Evolutionary conservation across 2,888 invertebrate genomes (phyloP).

Genomic region (Hyles lineata): DNA sequence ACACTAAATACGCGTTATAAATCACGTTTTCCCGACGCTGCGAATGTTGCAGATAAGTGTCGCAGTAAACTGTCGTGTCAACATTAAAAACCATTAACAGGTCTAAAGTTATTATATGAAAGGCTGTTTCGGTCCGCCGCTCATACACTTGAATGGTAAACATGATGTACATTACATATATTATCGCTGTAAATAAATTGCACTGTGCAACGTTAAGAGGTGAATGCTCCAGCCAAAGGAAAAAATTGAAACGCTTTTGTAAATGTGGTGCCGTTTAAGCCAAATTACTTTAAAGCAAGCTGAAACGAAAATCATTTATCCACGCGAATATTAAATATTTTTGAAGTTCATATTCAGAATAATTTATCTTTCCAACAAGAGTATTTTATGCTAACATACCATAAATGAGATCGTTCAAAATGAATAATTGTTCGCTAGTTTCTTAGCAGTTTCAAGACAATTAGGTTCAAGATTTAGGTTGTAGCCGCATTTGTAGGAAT

Average conservation of each 20-base stretch:
- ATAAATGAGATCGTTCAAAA: too few relatives aligned
- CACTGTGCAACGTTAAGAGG: slow-evolving; percentile 3
- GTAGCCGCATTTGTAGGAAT: slow-evolving; percentile 9
- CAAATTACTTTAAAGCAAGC: background rate
- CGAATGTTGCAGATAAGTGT: slow-evolving; percentile 49
- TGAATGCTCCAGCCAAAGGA: slow-evolving; percentile 7
- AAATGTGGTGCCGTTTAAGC: background rate
- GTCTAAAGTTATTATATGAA: slow-evolving; percentile 57
- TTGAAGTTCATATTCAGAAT: too few relatives aligned
- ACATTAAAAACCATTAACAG: slow-evolving; percentile 52
- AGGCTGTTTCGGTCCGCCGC: slow-evolving; percentile 46
- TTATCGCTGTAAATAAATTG: slow-evolving; percentile 20
- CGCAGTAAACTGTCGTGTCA: slow-evolving; percentile 51
- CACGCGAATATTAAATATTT: too few relatives aligned
- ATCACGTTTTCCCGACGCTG: slow-evolving; percentile 5
- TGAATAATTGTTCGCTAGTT: too few relatives aligned
- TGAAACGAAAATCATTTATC: background rate
- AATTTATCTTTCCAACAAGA: too few relatives aligned
- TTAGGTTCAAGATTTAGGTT: background rate
- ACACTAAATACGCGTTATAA: slow-evolving; percentile 1
- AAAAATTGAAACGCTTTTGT: background rate
- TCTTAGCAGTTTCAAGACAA: background rate
- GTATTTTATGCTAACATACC: too few relatives aligned
- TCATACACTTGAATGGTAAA: slow-evolving; percentile 20
- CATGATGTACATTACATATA: background rate